Conservation (phyloP, 2,888 invertebrate species). For the Polylopha cassiicola region DNA sequence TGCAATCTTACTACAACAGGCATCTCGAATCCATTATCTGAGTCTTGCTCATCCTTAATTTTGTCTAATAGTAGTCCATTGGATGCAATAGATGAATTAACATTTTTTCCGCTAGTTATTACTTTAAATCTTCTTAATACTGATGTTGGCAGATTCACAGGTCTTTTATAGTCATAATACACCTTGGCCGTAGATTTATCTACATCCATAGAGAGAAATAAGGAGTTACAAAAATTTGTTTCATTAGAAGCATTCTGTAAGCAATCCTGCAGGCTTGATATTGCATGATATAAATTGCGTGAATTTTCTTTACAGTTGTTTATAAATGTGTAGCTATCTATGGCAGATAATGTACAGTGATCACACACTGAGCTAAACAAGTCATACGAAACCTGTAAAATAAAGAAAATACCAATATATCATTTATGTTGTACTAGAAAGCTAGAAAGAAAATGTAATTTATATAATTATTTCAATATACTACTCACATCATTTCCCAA, state of each 20-base stretch:
- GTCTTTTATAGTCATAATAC: conserved; percentile 12
- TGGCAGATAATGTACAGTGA: conserved; percentile 26
- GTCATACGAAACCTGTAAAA: conserved; percentile 30
- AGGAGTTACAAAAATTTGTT: conserved; percentile 16
- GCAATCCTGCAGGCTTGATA: conserved; percentile 25
- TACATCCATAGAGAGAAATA: conserved; percentile 9
- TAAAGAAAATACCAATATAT: not conserved
- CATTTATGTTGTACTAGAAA: too few species aligned
- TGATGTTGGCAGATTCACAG: not conserved
- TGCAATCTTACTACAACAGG: too few species aligned
- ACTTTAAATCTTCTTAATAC: conserved; percentile 8
- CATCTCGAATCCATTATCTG: too few species aligned
- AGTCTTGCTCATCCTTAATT: conserved; percentile 9
- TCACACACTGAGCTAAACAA: conserved; percentile 27
- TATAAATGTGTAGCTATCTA: conserved; percentile 35
- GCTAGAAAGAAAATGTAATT: not conserved
- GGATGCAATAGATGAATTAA: too few species aligned
- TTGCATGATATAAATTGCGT: conserved; percentile 13
- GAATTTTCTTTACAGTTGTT: conserved; percentile 30
- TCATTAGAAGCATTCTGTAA: conserved; percentile 22
- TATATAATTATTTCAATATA: not conserved
- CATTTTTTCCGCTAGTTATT: not conserved
- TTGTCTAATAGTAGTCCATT: too few species aligned
- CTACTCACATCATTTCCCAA: conserved; percentile 14
- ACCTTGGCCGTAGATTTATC: conserved; percentile 1